Percentiles rank a stretch among this genome's conserved stretches.
Conservation (phyloP, 2,797 vertebrate genomes). For the Thamnophis elegans region DNA sequence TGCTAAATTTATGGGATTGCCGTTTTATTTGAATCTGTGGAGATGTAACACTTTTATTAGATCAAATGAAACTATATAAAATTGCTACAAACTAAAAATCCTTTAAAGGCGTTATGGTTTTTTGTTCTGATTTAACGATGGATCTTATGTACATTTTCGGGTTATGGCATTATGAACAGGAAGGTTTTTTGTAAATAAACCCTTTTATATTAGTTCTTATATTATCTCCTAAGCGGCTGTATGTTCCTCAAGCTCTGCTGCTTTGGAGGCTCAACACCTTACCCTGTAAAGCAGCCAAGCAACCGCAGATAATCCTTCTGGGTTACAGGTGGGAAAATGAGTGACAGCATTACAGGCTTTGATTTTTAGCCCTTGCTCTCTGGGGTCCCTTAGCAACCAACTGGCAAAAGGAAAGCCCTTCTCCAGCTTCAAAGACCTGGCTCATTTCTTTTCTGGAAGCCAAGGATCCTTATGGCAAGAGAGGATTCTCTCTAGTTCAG, state of each 20-base stretch:
- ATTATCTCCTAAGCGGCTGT: neutral
- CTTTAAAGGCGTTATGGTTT: neutral
- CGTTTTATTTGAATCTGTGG: neutral
- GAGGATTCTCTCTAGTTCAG: neutral
- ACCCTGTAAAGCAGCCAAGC: neutral
- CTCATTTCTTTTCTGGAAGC: neutral
- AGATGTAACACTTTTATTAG: neutral
- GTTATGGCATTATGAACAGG: neutral
- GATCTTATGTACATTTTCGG: neutral
- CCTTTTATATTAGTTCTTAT: neutral
- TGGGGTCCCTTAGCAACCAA: neutral
- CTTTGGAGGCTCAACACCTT: neutral
- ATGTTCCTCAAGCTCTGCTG: neutral
- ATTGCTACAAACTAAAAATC: neutral
- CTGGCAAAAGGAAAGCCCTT: neutral
- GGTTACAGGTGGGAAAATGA: neutral
- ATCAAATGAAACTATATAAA: neutral
- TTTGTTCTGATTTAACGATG: neutral
- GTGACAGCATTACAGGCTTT: neutral
- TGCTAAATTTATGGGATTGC: neutral
- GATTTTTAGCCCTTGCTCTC: neutral
- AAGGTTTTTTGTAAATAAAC: neutral
- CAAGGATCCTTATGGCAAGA: neutral
- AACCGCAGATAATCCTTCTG: neutral
- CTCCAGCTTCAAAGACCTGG: neutral